These are phyloP conservation scores for Drosophila novamexicana DNA, from an alignment of 1,140 invertebrate species.

Conservation along the genomic window DNA sequence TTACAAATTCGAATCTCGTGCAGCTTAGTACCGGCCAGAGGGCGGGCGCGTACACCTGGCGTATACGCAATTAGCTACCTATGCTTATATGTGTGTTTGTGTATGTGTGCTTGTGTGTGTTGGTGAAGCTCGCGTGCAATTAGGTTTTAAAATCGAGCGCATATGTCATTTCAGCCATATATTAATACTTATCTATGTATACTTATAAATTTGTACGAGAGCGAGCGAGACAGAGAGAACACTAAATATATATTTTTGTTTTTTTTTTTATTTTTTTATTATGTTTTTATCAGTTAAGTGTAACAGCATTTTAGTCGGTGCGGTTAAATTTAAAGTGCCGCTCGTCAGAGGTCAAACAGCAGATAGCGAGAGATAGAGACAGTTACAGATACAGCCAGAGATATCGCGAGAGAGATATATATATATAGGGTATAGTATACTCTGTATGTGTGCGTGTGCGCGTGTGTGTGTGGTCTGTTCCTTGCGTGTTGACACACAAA, in stretches of 20 bases:
- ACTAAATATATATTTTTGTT: constrained; percentile 6
- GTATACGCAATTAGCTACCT: constrained; percentile 20
- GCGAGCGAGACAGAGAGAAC: background rate
- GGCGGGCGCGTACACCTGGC: constrained; percentile 24
- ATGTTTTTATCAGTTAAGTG: constrained; percentile 59
- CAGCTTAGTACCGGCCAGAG: background rate
- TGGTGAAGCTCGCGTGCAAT: constrained; percentile 41
- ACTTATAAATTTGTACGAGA: constrained; percentile 5
- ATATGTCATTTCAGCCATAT: constrained; percentile 49
- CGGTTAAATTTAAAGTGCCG: constrained; percentile 57
- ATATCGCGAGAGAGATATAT: background rate
- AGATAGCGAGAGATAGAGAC: constrained; percentile 24
- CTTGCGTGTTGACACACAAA: constrained; percentile 45
- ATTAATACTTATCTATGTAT: constrained; percentile 42
- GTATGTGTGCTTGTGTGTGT: constrained; percentile 12
- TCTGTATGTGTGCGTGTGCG: background rate
- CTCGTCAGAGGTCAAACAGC: constrained; percentile 55
- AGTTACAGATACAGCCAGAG: constrained; percentile 6
- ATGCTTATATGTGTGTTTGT: background rate
- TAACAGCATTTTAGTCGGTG: constrained; percentile 57
- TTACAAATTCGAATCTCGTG: constrained; percentile 70
- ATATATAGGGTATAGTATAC: background rate
- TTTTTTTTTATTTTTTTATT: background rate
- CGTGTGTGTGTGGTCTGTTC: background rate
- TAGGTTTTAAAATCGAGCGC: constrained; percentile 39